phyloP scores from a whole-genome alignment of 2,113 vertebrate genomes.

The Centropus bengalensis region DNA sequence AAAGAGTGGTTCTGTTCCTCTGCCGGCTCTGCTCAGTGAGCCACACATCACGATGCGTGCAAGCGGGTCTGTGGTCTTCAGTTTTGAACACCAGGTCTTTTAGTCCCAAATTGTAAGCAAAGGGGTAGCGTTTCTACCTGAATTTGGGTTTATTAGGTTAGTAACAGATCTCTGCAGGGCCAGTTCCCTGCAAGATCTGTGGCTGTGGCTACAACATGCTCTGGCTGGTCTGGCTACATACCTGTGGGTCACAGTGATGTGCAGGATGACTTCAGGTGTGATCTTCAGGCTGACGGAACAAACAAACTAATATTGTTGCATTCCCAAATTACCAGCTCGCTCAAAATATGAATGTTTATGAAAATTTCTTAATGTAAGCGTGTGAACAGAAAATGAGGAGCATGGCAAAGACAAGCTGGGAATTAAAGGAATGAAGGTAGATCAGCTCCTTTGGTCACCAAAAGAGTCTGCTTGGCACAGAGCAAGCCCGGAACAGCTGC shows the following conservation, averaged over 20 bases:
- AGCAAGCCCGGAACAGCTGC: background rate
- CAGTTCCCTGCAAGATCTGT: background rate
- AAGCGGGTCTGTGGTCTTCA: background rate
- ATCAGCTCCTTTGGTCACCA: background rate
- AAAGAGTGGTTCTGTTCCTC: background rate
- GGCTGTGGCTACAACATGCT: background rate
- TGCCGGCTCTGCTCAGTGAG: conserved; percentile 17
- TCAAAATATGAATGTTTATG: background rate
- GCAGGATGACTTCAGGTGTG: background rate
- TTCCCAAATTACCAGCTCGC: background rate
- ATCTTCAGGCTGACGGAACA: conserved; percentile 6
- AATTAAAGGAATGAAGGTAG: background rate
- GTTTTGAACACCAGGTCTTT: background rate
- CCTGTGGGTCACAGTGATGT: background rate
- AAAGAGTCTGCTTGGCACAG: background rate
- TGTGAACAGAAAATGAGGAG: background rate
- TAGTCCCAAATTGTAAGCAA: background rate
- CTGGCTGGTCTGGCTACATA: background rate
- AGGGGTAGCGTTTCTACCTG: background rate
- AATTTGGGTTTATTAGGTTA: background rate
- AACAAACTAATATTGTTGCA: background rate
- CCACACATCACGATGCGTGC: background rate
- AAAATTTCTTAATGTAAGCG: background rate
- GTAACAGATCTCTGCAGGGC: background rate
- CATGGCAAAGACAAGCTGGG: background rate